Percentiles rank a stretch among this genome's conserved stretches.
These are phyloP conservation scores for Melanocharis versteri DNA, from an alignment of 2,113 vertebrate species.

Conservation along the genomic window DNA sequence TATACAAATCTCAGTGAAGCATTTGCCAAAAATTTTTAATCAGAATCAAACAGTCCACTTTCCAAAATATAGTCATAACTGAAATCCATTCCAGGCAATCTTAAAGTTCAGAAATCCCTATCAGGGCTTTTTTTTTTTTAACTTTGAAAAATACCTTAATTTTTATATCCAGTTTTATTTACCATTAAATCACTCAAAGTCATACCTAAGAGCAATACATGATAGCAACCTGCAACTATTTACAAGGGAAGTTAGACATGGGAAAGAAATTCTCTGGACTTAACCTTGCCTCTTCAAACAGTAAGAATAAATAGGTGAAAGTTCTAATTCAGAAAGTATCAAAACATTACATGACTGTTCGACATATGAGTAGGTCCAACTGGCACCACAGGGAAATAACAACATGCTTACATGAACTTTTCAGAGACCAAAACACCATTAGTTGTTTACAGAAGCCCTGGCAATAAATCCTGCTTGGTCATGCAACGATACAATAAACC, in stretches of 20 bases:
- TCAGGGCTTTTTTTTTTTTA: background rate
- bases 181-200: background rate
- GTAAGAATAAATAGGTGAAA: background rate
- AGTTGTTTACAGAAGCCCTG: background rate
- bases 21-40: background rate
- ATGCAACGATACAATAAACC: background rate
- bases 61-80: background rate
- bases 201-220: background rate
- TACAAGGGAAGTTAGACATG: background rate
- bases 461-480: background rate
- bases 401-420: background rate
- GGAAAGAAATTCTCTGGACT: background rate
- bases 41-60: background rate
- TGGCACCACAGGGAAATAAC: background rate
- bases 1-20: background rate
- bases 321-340: background rate
- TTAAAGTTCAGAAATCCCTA: background rate
- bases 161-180: background rate
- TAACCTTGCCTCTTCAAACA: background rate
- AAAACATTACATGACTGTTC: background rate
- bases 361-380: background rate
- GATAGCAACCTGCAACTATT: background rate
- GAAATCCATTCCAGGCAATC: background rate
- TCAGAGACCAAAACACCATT: background rate
- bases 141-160: background rate